Evolutionary conservation across 2,113 vertebrate species (phyloP), one percentile per base, ranked within the genome.

Genomic region (Hipposideros armiger): DNA sequence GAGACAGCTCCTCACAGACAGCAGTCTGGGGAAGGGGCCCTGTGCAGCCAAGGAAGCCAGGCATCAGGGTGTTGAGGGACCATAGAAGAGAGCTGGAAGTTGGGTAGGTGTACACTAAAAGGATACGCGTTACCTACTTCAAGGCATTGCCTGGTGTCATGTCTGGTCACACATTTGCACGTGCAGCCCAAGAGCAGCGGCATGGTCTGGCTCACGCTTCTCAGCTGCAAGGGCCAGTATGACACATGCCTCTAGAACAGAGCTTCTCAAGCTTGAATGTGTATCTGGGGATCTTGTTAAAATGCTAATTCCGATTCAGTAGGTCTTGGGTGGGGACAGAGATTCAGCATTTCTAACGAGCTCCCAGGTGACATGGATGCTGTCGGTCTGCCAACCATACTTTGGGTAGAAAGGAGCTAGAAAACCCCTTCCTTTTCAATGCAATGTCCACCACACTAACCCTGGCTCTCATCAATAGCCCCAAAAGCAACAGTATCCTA

Each of bases 241-340:
- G 67, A 95, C 30, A 62, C 78, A 95, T 62, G 32, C 16, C 56
- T 78, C 22, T 28, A 87, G 69, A 80, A 70, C 20, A 70, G 60
- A 87, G 19, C 28, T 74, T 36, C 72, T 85, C 42, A 60, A 40
- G 62, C 50, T 69, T 73, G 24, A 60, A 69, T 69, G 42, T 80
- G 15, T 70, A 80, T 80, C 36, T 76, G 28, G 32, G 72, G 52
- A 42, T 91, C 45, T 73, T 88, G 60, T 85, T 87, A 74, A 87
- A 95, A 67, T 80, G 58, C 24, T 88, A 50, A 78, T 80, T n/a
- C 64, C 91, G 72, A 58, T 60, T 93, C 66, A 74, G 76, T 14
- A 78, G 90, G 64, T 73, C 30, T 40, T 56, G n/a, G 50, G n/a
- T 84, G 20, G 83, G 32, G 67, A 64, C 47, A 74, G 74, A 92